These are phyloP conservation scores for Cnemophilus loriae DNA, from an alignment of 2,113 vertebrate species.

Conservation along the genomic window DNA sequence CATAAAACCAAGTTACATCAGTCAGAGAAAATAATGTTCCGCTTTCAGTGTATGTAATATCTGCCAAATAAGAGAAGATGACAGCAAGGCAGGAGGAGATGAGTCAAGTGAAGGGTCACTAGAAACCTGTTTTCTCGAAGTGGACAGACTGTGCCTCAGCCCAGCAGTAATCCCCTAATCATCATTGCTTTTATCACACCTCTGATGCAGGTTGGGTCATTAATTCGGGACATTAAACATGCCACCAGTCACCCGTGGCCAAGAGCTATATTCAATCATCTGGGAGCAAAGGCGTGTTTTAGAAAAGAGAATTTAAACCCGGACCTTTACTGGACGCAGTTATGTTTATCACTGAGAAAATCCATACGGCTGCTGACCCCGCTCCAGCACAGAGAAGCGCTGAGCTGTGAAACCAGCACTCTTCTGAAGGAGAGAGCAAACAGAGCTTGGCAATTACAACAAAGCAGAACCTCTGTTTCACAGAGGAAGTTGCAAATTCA, in stretches of 20 bases:
- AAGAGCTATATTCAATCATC: background rate
- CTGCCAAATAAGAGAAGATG: background rate
- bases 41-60: background rate
- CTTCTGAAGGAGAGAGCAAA: background rate
- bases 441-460: background rate
- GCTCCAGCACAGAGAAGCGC: background rate
- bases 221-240: background rate
- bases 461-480: background rate
- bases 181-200: background rate
- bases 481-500: background rate
- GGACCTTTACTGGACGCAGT: background rate
- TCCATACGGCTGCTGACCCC: background rate
- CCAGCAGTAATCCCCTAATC: background rate
- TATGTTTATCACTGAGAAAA: background rate
- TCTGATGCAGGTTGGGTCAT: background rate
- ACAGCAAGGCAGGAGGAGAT: background rate
- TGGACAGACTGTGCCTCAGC: background rate
- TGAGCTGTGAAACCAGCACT: background rate
- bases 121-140: background rate
- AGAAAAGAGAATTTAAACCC: background rate
- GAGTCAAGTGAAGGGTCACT: background rate
- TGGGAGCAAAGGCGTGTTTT: background rate
- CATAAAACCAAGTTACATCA: background rate
- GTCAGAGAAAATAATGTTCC: background rate
- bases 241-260: background rate